Percentiles rank a stretch among this genome's conserved stretches.
Evolutionary conservation across 2,113 vertebrate genomes (phyloP).

Genomic region (Hemicordylus capensis): DNA sequence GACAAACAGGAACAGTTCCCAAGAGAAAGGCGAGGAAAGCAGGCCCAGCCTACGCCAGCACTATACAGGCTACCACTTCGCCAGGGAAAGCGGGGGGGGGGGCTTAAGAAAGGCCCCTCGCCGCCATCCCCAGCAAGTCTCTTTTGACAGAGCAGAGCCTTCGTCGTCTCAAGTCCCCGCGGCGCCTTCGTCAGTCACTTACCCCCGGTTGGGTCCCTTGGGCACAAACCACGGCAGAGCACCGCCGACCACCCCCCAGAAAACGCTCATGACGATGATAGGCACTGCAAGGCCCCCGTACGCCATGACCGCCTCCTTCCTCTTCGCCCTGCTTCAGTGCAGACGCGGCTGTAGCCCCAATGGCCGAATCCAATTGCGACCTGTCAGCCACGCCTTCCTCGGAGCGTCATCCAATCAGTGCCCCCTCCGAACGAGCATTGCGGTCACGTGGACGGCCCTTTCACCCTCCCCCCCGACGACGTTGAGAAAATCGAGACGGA

Average conservation of each 20-base stretch:
- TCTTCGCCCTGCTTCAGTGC: background rate
- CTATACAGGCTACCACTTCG: background rate
- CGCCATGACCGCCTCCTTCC: slow-evolving; percentile 71
- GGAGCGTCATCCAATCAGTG: background rate
- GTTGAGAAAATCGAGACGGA: no score
- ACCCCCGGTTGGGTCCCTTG: slow-evolving; percentile 95
- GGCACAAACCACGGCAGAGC: slow-evolving; percentile 90
- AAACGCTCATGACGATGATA: slow-evolving; percentile 89
- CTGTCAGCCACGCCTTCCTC: background rate
- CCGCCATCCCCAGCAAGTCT: background rate
- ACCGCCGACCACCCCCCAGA: slow-evolving; percentile 89
- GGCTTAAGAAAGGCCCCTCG: background rate
- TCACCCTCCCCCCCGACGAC: background rate
- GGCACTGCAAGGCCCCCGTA: slow-evolving; percentile 81
- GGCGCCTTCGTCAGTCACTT: slow-evolving; percentile 62
- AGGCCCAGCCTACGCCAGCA: no score
- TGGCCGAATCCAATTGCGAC: background rate
- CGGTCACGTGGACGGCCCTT: background rate
- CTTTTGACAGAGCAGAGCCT: background rate
- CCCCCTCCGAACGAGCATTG: background rate
- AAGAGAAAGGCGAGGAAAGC: no score
- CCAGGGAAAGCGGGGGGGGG: no score
- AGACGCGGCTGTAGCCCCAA: background rate
- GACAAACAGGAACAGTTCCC: no score
- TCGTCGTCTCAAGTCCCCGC: background rate